Evolutionary conservation across 2,888 invertebrate species (phyloP), one percentile per base, ranked within the genome.

Genomic region (Agrotis clavis): DNA sequence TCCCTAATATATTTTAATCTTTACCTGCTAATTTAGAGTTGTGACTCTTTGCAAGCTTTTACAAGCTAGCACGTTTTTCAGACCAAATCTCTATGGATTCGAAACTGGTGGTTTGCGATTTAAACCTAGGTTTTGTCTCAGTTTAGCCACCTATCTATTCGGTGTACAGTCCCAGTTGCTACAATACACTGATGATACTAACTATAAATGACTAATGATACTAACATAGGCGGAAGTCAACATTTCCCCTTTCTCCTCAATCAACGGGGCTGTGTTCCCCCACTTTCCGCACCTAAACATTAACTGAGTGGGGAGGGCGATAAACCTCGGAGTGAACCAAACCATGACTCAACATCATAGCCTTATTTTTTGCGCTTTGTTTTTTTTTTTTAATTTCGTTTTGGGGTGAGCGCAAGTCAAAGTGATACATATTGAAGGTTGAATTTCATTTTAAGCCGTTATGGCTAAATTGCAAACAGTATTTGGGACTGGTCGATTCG

Each of bases 261-360:
- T 73, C 70, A 84, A 71, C 51, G 56, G 57, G 45, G 53, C 62
- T 69, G 51, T 50, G 53, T 51, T 41, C 71, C 82, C 82, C 83
- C 77, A 62, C 71, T 63, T 70, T 76, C 84, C 84, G 51, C 87
- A 77, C 86, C 83, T 80, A 77, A 79, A 69, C 79, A 81, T 82
- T 84, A 87, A 78, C 76, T 87, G 84, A 77, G 71, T 66, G 67
- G 67, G 72, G 56, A 78, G 72, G 65, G 74, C 87, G 82, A 87
- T 85, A 87, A 82, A 83, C 81, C 69, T 79, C 56, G 75, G 64
- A 79, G 56, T 77, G 76, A 68, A 74, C 78, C 41, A 75, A 79
- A 74, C 74, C 77, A 66, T 86, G 88, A 87, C 75, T 86, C 85
- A 86, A 66, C 70, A 60, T 47, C 70, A 61, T 47, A 80, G 70